Base-by-base conservation (phyloP, 35 echinoderm and acorn worm species). In the Holothuria glaberrima region DNA sequence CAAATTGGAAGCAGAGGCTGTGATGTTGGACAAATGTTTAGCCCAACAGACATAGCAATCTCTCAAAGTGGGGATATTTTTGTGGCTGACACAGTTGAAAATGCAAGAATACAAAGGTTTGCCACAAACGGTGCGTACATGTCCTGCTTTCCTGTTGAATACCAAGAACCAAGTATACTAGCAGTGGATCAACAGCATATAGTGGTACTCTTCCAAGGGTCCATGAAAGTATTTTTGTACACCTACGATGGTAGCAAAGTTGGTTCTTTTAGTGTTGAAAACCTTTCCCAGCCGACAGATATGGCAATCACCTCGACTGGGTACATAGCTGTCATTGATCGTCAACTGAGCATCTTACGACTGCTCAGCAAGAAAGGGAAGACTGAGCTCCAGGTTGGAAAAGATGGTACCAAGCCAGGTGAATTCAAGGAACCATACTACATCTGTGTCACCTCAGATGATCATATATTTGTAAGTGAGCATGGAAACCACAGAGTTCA, bases 371-470 rank as follows among this genome's bases (percentile, higher is more conserved):
- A 84, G 18, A 73, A 68, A 29, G 94, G 94, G 7, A 90, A 92
- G 35, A 48, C 92, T 20, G 70, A 75, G 46, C 63, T 71, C 3
- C 90, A 81, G 48, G 64, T 95, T 46, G 94, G 94, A 7, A 71
- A 85, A 29, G 85, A 91, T 9, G 94, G 94, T 36, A 66, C 90
- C 9, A 76, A 87, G n/a, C 94, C 94, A 2, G 86, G 94, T 1
- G 90, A 95, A 76, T 95, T 95, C 30, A 89, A 92, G 86, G 78
- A 92, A 59, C 94, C 94, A 3, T 88, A 95, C 71, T 95, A 92
- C 70, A 52, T 95, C 52, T 83, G 84, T 56, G 79, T 95, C 26
- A 91, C 86, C 59, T 66, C 86, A 21, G 90, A 92, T 21, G 87
- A 95, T 54, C 90, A 86, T 24, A 56, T 95, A 14, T 95, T 89